Evolutionary conservation across 2,113 vertebrate species (phyloP).

Genomic region (Fulmarus glacialis): DNA sequence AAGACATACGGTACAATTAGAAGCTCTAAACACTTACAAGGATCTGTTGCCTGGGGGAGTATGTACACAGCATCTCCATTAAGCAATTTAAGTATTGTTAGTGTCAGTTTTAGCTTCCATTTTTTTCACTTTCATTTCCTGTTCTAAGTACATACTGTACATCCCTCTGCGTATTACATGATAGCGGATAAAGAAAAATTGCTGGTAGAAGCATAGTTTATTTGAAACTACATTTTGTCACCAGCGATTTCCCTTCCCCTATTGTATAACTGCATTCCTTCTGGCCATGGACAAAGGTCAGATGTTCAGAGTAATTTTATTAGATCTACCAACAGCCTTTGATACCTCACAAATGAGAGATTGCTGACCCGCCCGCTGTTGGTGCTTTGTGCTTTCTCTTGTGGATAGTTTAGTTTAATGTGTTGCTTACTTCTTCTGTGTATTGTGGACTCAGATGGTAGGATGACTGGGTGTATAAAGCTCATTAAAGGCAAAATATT

Average conservation of each 20-base stretch:
- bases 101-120: conserved; percentile 49
- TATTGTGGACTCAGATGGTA: conserved; percentile 2
- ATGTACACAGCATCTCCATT: conserved; percentile 60
- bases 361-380: background rate
- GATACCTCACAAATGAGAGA: conserved; percentile 60
- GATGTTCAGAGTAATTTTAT: conserved; percentile 62
- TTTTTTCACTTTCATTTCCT: conserved; percentile 57
- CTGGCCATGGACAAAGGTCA: conserved; percentile 64
- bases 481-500: conserved; percentile 53
- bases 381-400: conserved; percentile 37
- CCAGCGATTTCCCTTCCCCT: conserved; percentile 43
- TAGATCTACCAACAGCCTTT: conserved; percentile 55
- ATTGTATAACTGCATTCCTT: conserved; percentile 56
- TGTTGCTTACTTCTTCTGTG: conserved; percentile 46
- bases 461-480: conserved; percentile 2
- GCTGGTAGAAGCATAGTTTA: conserved; percentile 29
- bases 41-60: conserved; percentile 48
- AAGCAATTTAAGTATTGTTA: conserved; percentile 61
- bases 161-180: conserved; percentile 38
- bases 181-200: conserved; percentile 52
- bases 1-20: conserved; percentile 61
- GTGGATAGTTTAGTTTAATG: conserved; percentile 52
- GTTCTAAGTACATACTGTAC: conserved; percentile 22
- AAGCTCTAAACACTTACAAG: conserved; percentile 51
- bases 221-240: conserved; percentile 60